A percentile compares a stretch with the other conserved stretches of the same genome.
Evolutionary conservation across 37 sponge, comb jelly and placozoan species (phyloP).

Genomic region (Geodia barretti): DNA sequence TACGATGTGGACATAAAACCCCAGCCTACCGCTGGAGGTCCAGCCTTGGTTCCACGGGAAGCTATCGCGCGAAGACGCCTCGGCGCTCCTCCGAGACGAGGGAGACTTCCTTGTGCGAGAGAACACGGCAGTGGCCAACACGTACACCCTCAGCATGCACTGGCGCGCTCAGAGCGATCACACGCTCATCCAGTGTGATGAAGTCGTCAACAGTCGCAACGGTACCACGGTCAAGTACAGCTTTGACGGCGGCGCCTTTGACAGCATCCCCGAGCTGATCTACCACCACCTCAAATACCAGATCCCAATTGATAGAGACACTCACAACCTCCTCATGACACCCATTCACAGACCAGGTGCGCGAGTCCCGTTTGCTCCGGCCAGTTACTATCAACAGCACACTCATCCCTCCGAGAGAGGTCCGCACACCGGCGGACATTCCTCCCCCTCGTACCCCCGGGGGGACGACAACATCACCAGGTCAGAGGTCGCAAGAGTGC

Average conservation of each 20-base stretch:
- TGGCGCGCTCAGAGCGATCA: constrained; percentile 53
- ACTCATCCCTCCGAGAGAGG: background rate
- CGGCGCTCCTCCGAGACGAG: constrained; percentile 57
- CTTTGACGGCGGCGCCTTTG: constrained; percentile 79
- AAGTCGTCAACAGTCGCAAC: constrained; percentile 35
- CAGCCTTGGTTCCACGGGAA: constrained; percentile 89
- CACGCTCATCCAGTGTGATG: constrained; percentile 47
- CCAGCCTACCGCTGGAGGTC: constrained; percentile 31
- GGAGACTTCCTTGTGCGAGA: constrained; percentile 88
- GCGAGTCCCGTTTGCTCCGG: background rate
- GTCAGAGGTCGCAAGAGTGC: background rate
- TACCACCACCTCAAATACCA: constrained; percentile 71
- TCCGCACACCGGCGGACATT: background rate
- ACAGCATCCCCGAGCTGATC: constrained; percentile 76
- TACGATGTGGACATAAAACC: constrained; percentile 73
- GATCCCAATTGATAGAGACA: constrained; percentile 55
- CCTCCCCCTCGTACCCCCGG: constrained; percentile 6
- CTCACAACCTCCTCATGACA: constrained; percentile 38
- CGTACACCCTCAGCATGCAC: constrained; percentile 54
- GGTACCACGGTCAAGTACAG: constrained; percentile 52
- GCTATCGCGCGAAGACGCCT: constrained; percentile 51
- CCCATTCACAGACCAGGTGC: constrained; percentile 45
- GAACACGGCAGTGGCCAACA: constrained; percentile 33
- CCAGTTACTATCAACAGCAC: background rate
- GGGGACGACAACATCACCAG: background rate